Evolutionary conservation across 2,888 invertebrate genomes (phyloP).

Genomic region (Allygus modestus): DNA sequence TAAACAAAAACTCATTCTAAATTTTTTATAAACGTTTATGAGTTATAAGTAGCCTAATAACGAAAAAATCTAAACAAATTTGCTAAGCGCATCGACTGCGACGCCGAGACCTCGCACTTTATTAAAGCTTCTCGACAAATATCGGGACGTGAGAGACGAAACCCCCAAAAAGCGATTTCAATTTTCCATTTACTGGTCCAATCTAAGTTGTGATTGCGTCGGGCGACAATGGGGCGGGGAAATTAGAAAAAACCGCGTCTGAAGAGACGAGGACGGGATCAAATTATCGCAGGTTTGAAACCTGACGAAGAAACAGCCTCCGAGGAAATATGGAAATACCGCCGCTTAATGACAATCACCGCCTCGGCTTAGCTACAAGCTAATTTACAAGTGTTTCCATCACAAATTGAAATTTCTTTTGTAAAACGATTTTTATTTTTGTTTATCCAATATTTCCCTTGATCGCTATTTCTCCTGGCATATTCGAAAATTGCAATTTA

Average conservation of each 20-base stretch:
- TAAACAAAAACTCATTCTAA: no score
- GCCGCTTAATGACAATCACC: slow-evolving; percentile 4
- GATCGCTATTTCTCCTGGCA: no score
- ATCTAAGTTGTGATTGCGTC: slow-evolving; percentile 55
- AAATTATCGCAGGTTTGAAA: slow-evolving; percentile 28
- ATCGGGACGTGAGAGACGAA: neutral
- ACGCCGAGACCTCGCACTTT: neutral
- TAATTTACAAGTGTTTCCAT: slow-evolving; percentile 20
- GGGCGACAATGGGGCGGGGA: slow-evolving; percentile 48
- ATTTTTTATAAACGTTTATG: no score
- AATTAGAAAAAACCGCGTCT: slow-evolving; percentile 48
- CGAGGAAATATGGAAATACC: slow-evolving; percentile 46
- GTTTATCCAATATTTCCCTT: no score
- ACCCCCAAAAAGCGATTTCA: slow-evolving; percentile 44
- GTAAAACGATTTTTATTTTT: no score
- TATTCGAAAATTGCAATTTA: no score
- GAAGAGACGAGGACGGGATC: slow-evolving; percentile 41
- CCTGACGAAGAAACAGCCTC: slow-evolving; percentile 15
- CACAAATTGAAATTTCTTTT: neutral
- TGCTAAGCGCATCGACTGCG: neutral
- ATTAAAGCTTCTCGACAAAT: neutral
- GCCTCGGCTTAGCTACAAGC: neutral
- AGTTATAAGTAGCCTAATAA: no score
- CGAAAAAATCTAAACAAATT: no score
- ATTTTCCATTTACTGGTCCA: slow-evolving; percentile 51